A percentile compares a stretch with the other conserved stretches of the same genome.
Conservation (phyloP, 2,888 invertebrate genomes). For the Leptopilina drosophilae region DNA sequence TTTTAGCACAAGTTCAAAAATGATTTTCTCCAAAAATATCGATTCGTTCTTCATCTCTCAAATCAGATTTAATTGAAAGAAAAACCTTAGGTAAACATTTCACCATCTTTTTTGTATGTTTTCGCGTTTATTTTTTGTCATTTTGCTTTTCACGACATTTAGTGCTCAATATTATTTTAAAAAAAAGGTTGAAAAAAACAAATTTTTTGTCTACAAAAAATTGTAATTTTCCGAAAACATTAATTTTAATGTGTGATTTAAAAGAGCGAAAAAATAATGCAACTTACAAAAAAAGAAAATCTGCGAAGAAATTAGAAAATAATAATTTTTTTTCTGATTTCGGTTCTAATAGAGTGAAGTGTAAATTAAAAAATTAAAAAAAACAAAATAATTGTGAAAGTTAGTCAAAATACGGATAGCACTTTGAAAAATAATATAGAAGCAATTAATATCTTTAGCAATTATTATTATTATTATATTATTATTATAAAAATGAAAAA, state of each 20-base stretch:
- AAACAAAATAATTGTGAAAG: conserved; percentile 53
- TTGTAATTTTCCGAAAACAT: conserved; percentile 26
- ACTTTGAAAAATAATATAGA: conserved; percentile 52
- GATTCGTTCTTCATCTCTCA: too few relatives aligned
- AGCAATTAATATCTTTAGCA: not conserved
- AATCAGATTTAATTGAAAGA: too few relatives aligned
- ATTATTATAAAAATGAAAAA: conserved; percentile 23
- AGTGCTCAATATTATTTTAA: conserved; percentile 29
- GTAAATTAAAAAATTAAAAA: conserved; percentile 61
- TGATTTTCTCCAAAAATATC: too few relatives aligned
- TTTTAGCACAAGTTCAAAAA: too few relatives aligned
- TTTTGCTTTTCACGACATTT: conserved; percentile 39
- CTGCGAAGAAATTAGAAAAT: not conserved
- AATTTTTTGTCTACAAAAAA: conserved; percentile 10
- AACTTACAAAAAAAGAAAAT: not conserved
- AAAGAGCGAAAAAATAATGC: not conserved
- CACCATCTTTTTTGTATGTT: not conserved
- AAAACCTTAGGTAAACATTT: not conserved
- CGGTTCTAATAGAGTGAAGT: conserved; percentile 59
- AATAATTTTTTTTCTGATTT: conserved; percentile 42
- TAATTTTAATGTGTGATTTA: too few relatives aligned
- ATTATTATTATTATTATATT: not conserved
- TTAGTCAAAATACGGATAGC: conserved; percentile 56
- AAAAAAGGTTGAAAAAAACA: conserved; percentile 4
- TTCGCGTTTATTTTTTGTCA: conserved; percentile 27